Evolutionary conservation across 2,113 vertebrate species (phyloP).

Genomic region (Oreamnos americanus): DNA sequence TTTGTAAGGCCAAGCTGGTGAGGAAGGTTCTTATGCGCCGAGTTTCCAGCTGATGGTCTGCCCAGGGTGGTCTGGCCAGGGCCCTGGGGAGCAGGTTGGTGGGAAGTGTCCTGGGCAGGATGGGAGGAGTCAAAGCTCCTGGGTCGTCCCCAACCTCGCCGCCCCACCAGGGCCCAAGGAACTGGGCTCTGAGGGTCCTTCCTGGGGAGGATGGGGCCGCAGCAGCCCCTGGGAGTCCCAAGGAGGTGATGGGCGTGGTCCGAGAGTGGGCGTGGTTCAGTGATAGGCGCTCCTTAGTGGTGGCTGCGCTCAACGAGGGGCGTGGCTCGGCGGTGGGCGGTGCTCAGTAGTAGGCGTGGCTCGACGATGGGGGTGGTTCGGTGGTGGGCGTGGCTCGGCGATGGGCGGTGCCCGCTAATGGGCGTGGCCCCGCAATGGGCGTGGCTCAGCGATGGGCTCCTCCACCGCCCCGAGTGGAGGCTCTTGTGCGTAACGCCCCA

Average conservation of each 20-base stretch:
- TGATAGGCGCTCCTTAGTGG: neutral
- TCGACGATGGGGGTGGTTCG: too few species aligned
- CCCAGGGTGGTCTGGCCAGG: neutral
- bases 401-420: too few species aligned
- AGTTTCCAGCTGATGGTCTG: neutral
- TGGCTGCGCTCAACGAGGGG: neutral
- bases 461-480: neutral
- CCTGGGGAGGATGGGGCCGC: too few species aligned
- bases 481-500: neutral
- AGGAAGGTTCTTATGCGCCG: neutral
- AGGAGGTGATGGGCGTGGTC: neutral
- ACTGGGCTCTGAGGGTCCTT: neutral
- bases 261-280: neutral
- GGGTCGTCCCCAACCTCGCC: accelerated
- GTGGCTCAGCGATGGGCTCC: neutral
- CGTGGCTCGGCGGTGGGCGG: neutral
- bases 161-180: neutral
- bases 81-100: neutral
- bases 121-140: neutral
- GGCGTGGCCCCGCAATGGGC: neutral
- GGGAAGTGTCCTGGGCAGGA: neutral
- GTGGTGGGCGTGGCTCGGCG: too few species aligned
- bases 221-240: too few species aligned
- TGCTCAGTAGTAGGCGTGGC: accelerated
- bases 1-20: neutral